Evolutionary conservation across 1,140 invertebrate species (phyloP).

Genomic region (Danaus melanippus): DNA sequence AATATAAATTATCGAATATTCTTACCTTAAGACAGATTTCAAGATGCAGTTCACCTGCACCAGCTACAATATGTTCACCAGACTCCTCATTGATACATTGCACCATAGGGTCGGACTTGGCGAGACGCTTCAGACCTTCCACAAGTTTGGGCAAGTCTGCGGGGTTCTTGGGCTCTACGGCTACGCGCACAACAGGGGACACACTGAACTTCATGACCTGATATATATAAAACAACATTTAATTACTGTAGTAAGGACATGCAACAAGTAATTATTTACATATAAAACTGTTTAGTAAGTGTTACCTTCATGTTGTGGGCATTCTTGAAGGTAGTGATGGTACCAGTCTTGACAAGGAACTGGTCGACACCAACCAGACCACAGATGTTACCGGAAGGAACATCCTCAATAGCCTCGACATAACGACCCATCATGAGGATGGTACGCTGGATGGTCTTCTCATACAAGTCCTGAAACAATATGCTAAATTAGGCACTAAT

Average conservation of each 20-base stretch:
- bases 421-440: conserved; percentile 99
- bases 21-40: conserved; percentile 96
- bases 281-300: neutral
- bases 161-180: conserved; percentile 99
- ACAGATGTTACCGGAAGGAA: conserved; percentile 99
- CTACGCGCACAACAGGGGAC: conserved; percentile 98
- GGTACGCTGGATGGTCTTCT: conserved; percentile 99
- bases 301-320: conserved; percentile 96
- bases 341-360: conserved; percentile 99
- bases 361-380: conserved; percentile 99
- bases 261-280: too few species aligned
- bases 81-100: conserved; percentile 99
- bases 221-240: neutral
- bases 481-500: neutral
- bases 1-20: too few species aligned
- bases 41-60: conserved; percentile 99
- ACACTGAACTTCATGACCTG: conserved; percentile 99
- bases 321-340: conserved; percentile 98
- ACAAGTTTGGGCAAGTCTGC: conserved; percentile 99
- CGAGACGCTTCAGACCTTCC: conserved; percentile 97
- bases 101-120: conserved; percentile 99
- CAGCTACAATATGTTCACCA: conserved; percentile 99
- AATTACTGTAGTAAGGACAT: neutral
- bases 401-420: conserved; percentile 99
- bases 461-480: conserved; percentile 85